phyloP scores from a whole-genome alignment of 2,113 vertebrate species.

The Engystomops pustulosus region DNA sequence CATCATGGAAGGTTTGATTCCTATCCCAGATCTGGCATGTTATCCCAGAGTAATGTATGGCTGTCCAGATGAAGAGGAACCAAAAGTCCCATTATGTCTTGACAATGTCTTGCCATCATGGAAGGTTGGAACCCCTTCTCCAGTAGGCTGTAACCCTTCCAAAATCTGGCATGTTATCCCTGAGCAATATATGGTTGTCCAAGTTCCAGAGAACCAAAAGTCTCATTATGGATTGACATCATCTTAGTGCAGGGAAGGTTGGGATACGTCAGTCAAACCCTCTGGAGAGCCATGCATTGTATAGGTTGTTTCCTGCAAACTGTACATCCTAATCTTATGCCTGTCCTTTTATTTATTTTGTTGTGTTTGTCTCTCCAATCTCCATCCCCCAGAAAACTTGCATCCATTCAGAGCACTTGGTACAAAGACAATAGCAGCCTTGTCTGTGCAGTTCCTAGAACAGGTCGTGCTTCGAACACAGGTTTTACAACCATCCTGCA shows the following conservation, averaged over 20 bases:
- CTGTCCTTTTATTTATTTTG: not conserved
- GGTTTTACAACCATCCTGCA: slow-evolving; percentile 23
- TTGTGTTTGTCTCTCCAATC: not conserved
- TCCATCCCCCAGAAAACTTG: not conserved
- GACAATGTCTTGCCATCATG: no score
- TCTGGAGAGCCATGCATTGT: not conserved
- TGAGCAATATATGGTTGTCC: no score
- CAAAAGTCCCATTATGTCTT: not conserved
- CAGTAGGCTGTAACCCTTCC: no score
- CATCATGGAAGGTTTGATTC: no score
- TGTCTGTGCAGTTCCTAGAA: not conserved
- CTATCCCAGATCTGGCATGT: no score
- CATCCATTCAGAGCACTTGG: not conserved
- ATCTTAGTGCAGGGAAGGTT: no score
- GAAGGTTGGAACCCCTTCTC: no score
- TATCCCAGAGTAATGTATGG: not conserved
- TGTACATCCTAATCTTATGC: not conserved
- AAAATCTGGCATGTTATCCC: no score
- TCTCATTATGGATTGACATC: no score
- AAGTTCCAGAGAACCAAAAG: no score
- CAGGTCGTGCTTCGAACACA: slow-evolving; percentile 21
- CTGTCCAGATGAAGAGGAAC: not conserved
- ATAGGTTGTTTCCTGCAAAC: not conserved
- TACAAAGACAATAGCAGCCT: slow-evolving; percentile 7
- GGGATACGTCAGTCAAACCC: not conserved